These are phyloP conservation scores for Pavo muticus DNA, from an alignment of 2,113 vertebrate genomes.

Conservation along the genomic window DNA sequence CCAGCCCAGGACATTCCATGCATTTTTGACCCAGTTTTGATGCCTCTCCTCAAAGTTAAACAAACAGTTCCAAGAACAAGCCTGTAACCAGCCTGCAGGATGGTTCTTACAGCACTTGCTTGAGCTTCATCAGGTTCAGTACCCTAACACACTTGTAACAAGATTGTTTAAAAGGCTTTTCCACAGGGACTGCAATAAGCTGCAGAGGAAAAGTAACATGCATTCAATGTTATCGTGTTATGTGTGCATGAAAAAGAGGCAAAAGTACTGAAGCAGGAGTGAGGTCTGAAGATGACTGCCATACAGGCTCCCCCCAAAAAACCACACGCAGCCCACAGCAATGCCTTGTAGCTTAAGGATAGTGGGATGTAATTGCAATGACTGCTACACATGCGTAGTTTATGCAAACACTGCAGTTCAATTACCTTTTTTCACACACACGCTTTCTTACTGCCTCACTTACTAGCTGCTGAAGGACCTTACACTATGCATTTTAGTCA, in stretches of 20 bases:
- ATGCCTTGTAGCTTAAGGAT: slow-evolving; percentile 83
- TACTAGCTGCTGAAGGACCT: slow-evolving; percentile 85
- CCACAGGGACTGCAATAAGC: slow-evolving; percentile 86
- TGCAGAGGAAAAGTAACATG: slow-evolving; percentile 90
- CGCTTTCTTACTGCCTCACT: slow-evolving; percentile 77
- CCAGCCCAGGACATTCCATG: slow-evolving; percentile 61
- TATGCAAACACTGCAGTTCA: slow-evolving; percentile 82
- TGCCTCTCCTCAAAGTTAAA: slow-evolving; percentile 51
- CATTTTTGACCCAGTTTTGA: slow-evolving; percentile 68
- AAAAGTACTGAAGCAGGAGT: slow-evolving; percentile 88
- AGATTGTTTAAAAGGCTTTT: slow-evolving; percentile 86
- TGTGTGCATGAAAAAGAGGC: slow-evolving; percentile 93
- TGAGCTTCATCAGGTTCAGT: slow-evolving; percentile 80
- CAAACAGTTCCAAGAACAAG: not conserved
- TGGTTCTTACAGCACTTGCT: slow-evolving; percentile 70
- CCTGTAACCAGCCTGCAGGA: slow-evolving; percentile 51
- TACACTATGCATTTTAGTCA: slow-evolving; percentile 71
- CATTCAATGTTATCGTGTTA: slow-evolving; percentile 85
- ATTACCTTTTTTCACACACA: slow-evolving; percentile 83
- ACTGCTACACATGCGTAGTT: slow-evolving; percentile 86
- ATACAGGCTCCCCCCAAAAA: slow-evolving; percentile 88
- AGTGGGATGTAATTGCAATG: slow-evolving; percentile 86
- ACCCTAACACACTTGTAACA: slow-evolving; percentile 78
- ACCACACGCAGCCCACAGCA: slow-evolving; percentile 94
- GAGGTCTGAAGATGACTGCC: slow-evolving; percentile 89